Conservation (phyloP, 2,113 vertebrate genomes). For the Neogobius melanostomus region DNA sequence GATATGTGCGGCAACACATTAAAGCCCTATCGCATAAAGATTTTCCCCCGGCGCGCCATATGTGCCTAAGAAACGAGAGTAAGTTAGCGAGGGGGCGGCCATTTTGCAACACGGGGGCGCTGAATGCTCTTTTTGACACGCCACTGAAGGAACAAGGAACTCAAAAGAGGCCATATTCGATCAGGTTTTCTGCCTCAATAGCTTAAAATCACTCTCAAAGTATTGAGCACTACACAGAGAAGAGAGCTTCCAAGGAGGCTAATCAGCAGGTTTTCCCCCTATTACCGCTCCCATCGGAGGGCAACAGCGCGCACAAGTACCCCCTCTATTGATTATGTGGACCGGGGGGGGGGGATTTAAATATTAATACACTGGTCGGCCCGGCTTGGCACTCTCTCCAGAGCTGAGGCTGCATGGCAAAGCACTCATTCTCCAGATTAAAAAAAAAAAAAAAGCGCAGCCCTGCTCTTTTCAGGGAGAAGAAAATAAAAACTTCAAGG, state of each 20-base stretch:
- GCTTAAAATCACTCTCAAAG: constrained; percentile 96
- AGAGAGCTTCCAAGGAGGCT: constrained; percentile 92
- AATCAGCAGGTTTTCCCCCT: constrained; percentile 91
- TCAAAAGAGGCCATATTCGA: constrained; percentile 97
- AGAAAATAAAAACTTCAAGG: constrained; percentile 70
- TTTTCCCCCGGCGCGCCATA: constrained; percentile 83
- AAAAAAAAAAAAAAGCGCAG: constrained; percentile 68
- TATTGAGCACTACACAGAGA: constrained; percentile 90
- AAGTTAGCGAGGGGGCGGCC: constrained; percentile 82
- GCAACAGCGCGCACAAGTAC: constrained; percentile 80
- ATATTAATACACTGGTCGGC: constrained; percentile 81
- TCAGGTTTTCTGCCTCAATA: constrained; percentile 99
- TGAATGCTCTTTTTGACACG: constrained; percentile 99
- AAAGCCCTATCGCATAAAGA: constrained; percentile 88
- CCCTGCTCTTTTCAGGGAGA: constrained; percentile 75
- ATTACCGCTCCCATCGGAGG: constrained; percentile 88
- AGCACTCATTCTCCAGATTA: constrained; percentile 83
- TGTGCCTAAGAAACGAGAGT: constrained; percentile 86
- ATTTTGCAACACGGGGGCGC: constrained; percentile 90
- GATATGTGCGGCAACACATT: constrained; percentile 96
- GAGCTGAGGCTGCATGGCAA: constrained; percentile 76
- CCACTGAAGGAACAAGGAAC: constrained; percentile 97
- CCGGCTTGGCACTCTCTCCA: constrained; percentile 76
- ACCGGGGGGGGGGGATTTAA: constrained; percentile 78
- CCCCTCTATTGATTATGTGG: constrained; percentile 82